Evolutionary conservation across 2,113 vertebrate genomes (phyloP).

Genomic region (Elephas maximus): DNA sequence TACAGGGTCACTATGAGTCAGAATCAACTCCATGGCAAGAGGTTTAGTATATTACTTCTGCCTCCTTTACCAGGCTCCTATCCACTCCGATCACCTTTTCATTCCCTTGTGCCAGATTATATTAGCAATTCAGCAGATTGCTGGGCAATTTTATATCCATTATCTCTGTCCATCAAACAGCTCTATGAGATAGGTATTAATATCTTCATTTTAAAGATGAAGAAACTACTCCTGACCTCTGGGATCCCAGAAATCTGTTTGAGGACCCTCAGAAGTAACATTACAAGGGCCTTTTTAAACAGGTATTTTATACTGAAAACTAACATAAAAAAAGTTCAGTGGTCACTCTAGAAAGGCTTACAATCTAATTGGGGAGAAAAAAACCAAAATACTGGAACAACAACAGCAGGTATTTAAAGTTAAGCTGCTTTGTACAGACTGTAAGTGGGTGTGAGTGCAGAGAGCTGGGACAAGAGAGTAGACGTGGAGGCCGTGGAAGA

Average conservation of each 20-base stretch:
- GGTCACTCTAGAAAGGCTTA: constrained; percentile 1
- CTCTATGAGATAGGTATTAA: neutral
- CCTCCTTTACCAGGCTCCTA: neutral
- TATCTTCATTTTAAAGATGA: constrained; percentile 20
- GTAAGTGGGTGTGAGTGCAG: neutral
- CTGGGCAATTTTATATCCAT: neutral
- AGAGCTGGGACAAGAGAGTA: neutral
- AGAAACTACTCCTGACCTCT: neutral
- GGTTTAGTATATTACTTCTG: too few relatives aligned
- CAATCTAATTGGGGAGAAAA: neutral
- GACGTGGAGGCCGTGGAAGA: fast-evolving
- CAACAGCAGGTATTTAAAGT: neutral
- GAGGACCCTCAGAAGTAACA: neutral
- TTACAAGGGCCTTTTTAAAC: neutral
- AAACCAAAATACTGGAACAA: constrained; percentile 6
- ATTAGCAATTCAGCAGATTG: constrained; percentile 21
- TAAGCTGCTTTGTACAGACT: neutral
- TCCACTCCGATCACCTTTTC: neutral
- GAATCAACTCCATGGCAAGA: too few relatives aligned
- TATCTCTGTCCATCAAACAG: neutral
- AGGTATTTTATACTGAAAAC: constrained; percentile 17
- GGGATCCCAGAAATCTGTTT: neutral
- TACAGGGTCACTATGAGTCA: too few relatives aligned
- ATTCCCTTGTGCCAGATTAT: neutral
- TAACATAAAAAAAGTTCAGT: neutral